Percentiles rank a stretch among this genome's conserved stretches.
Evolutionary conservation across 2,113 vertebrate species (phyloP).

Genomic region (Coreoperca whiteheadi): DNA sequence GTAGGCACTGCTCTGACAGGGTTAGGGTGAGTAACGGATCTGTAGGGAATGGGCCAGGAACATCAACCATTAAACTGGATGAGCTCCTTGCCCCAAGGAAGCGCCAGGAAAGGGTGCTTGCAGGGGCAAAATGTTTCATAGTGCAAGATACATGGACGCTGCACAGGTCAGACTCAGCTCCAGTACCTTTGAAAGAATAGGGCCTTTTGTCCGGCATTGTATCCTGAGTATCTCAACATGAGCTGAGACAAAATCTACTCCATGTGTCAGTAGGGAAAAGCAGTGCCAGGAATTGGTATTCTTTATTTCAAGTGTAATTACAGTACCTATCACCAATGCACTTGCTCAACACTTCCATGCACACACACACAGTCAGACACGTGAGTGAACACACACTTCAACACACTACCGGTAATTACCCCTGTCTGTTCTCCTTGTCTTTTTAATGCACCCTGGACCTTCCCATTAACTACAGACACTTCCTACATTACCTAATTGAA

Average conservation of each 20-base stretch:
- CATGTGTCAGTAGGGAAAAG: conserved; percentile 35
- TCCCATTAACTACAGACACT: conserved; percentile 59
- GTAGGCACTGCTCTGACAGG: conserved; percentile 51
- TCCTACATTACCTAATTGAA: conserved; percentile 59
- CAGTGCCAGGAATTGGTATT: conserved; percentile 42
- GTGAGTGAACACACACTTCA: conserved; percentile 1
- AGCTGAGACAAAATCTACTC: conserved; percentile 42
- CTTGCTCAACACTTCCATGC: neutral
- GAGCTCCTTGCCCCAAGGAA: conserved; percentile 46
- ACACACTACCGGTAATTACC: conserved; percentile 57
- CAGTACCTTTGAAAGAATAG: conserved; percentile 19
- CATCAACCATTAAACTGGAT: conserved; percentile 65
- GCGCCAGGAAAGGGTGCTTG: conserved; percentile 24
- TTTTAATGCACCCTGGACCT: conserved; percentile 62
- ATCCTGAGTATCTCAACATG: conserved; percentile 2
- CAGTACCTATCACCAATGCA: conserved; percentile 36
- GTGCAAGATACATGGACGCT: conserved; percentile 17
- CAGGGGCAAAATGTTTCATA: conserved; percentile 39
- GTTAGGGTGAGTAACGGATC: conserved; percentile 65
- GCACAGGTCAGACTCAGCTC: conserved; percentile 41
- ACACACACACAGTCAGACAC: conserved; percentile 17
- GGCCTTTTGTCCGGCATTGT: neutral
- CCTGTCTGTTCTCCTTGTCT: conserved; percentile 57
- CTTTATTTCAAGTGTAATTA: conserved; percentile 66
- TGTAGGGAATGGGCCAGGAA: conserved; percentile 55